Percentiles rank a stretch among this genome's conserved stretches.
These are phyloP conservation scores for Paraplagusia blochii DNA, from an alignment of 2,113 vertebrate genomes.

Conservation along the genomic window DNA sequence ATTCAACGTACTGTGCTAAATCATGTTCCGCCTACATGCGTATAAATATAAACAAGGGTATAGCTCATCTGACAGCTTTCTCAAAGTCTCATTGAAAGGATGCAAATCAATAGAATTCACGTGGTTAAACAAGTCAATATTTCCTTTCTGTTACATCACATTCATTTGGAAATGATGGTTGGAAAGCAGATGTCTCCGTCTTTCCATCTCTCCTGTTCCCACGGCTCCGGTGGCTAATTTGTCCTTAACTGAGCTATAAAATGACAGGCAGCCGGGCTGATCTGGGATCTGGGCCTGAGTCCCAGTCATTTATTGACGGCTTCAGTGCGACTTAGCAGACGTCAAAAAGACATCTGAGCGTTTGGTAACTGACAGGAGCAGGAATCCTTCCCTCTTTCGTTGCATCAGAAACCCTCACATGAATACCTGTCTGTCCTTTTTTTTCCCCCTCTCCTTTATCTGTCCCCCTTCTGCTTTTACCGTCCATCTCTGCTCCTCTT, in stretches of 20 bases:
- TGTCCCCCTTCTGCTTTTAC: constrained; percentile 10
- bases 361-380: constrained; percentile 49
- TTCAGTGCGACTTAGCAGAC: constrained; percentile 41
- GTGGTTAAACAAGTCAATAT: too few species aligned
- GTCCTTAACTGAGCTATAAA: constrained; percentile 13
- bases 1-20: too few species aligned
- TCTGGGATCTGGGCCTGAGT: constrained; percentile 52
- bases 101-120: too few species aligned
- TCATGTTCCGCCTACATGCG: too few species aligned
- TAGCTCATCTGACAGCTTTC: too few species aligned
- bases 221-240: constrained; percentile 9
- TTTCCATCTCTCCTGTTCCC: constrained; percentile 3
- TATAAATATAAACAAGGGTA: too few species aligned
- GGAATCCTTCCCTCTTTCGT: constrained; percentile 17
- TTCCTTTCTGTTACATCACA: neutral
- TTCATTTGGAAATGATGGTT: neutral
- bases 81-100: too few species aligned
- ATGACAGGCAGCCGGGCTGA: constrained; percentile 51
- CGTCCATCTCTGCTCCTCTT: constrained; percentile 15
- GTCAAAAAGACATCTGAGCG: constrained; percentile 46
- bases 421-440: constrained; percentile 32
- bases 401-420: constrained; percentile 33
- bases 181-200: constrained; percentile 1
- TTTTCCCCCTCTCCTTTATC: neutral
- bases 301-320: constrained; percentile 48